Conservation (phyloP, 2,888 invertebrate species). For the Eristalis tenax region DNA sequence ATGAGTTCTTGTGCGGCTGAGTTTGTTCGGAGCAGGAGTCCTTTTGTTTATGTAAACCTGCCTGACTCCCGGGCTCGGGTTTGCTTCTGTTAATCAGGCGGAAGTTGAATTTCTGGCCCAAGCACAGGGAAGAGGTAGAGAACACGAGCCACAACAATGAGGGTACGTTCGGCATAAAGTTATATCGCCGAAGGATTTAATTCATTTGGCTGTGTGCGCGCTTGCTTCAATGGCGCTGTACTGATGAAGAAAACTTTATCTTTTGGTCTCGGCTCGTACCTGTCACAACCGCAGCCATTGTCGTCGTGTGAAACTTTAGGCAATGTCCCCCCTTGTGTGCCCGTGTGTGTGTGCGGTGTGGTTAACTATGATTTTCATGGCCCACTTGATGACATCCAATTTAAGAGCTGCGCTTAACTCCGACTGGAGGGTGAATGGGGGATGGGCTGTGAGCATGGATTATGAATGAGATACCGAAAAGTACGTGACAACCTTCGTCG, state of each 20-base stretch:
- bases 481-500: not conserved
- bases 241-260: not conserved
- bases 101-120: slow-evolving; percentile 39
- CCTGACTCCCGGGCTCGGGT: not conserved
- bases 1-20: slow-evolving; percentile 44
- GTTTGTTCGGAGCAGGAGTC: slow-evolving; percentile 4
- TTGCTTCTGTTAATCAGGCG: slow-evolving; percentile 48
- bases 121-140: not conserved
- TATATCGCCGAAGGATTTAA: too few relatives aligned
- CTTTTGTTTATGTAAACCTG: slow-evolving; percentile 20
- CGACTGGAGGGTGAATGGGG: not conserved
- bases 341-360: not conserved
- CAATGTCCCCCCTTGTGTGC: not conserved
- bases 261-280: not conserved
- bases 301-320: not conserved
- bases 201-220: not conserved
- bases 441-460: not conserved
- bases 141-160: not conserved
- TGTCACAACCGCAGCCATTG: not conserved
- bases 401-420: not conserved
- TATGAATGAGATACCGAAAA: not conserved
- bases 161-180: too few relatives aligned
- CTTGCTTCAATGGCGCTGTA: not conserved
- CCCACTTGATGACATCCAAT: not conserved
- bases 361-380: not conserved